Evolutionary conservation across 2,888 invertebrate genomes (phyloP).

Genomic region (Lumbricus terrestris): DNA sequence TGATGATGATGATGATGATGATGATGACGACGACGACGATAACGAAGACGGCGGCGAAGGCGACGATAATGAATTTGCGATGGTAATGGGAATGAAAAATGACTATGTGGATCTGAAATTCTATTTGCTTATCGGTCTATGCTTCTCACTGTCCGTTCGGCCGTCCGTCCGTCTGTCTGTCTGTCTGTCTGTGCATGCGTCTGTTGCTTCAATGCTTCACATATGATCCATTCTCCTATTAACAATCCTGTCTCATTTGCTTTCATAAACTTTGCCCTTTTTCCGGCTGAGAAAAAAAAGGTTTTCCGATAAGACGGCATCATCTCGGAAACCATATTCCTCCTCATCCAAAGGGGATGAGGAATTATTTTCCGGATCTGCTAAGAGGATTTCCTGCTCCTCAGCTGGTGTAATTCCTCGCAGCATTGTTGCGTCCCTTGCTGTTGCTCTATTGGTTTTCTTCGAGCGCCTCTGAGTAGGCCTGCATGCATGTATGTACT

Average conservation of each 20-base stretch:
- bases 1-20: too few species aligned
- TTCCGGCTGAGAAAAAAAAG: neutral
- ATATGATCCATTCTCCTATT: neutral
- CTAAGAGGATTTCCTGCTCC: constrained; percentile 11
- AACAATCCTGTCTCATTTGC: neutral
- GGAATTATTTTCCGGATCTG: neutral
- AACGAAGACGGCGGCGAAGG: too few species aligned
- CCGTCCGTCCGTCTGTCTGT: neutral
- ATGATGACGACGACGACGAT: too few species aligned
- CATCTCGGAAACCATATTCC: neutral
- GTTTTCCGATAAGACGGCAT: neutral
- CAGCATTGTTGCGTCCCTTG: neutral
- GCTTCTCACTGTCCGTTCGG: neutral
- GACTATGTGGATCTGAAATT: neutral
- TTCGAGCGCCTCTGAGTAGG: too few species aligned
- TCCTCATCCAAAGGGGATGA: neutral
- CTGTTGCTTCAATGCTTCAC: neutral
- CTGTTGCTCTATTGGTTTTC: neutral
- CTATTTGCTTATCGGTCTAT: neutral
- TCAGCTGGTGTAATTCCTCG: neutral
- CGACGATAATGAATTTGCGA: too few species aligned
- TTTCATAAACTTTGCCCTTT: neutral
- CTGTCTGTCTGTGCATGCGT: too few species aligned
- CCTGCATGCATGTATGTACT: too few species aligned
- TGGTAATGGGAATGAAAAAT: neutral